Base-by-base conservation (phyloP, 92 coral and sea anemone genomes). In the Phenganax subtilis region DNA sequence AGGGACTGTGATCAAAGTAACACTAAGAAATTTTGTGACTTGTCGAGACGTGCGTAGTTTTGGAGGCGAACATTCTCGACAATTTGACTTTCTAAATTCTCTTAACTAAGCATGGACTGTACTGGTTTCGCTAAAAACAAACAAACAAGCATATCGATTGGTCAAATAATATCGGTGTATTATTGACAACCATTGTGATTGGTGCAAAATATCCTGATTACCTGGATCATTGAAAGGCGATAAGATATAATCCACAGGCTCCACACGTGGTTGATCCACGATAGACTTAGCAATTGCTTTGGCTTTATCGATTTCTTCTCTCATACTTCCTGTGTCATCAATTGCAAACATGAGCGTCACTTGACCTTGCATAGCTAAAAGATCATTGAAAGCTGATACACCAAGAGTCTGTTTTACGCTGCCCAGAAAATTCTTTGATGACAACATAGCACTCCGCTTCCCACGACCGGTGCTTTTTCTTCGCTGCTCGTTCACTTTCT, bases 221-320 rank as follows among this genome's bases (percentile, higher is more conserved):
- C 96, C 88, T 74, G 96, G 96, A 56, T 91, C 96, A 67, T 89
- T 91, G 68, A 87, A 91, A 8, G 90, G 92, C 0, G 96, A 89
- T 17, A 91, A 65, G 29, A 91, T 89, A 66, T 81, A 91, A 31
- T 91, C 90, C 8, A 89, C 92, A 12, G 52, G 37, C 9, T 80
- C 88, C 28, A 75, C 72, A 20, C 96, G 86, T 55, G 17, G 28
- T 29, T 91, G 81, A 55, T 63, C 62, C 7, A 86, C 90, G 65
- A 91, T 91, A 0, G 90, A 76, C 27, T 0, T 65, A 6, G 89
- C 92, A 57, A 91, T 91, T 29, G 47, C 77, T 47, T 91, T 89
- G 16, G 90, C 92, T 11, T 86, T 72, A 9, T 51, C 83, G 9
- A 91, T 91, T 57, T 85, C 96, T 12, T 71, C 69, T 0, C 29